Base-by-base conservation (phyloP, 2,113 vertebrate genomes). In the Scophthalmus maximus region DNA sequence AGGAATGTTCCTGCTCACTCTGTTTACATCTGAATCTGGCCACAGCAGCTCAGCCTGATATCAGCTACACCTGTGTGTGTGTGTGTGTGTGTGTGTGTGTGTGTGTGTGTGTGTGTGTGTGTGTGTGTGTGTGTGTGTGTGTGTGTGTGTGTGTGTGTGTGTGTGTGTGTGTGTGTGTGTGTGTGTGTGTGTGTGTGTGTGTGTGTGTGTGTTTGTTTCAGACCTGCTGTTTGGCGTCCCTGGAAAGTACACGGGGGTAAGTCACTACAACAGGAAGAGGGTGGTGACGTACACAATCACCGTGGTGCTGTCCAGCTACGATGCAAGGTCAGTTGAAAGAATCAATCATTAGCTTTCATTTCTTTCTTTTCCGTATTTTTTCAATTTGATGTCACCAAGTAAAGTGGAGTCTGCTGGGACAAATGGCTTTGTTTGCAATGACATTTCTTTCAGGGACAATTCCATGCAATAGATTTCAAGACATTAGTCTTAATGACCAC, bases 201-300 rank as follows among this genome's bases (percentile, higher is more conserved):
- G 29, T 71, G 23, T 74, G 14, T 70, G 50, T 75, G 8, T 86
- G 55, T 83, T 44, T 81, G 25, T 75, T 27, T 79, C 87, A 99
- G 98, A 99, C 59, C 88, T 99, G 85, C 86, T 99, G 32, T 99
- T 99, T 0, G 98, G 98, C 0, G 95, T 99, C 15, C 97, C 96
- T 0, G 96, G 96, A 51, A 95, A 94, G 74, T 94, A 95, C 92
- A 98, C 96, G 0, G 98, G 98, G 1, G 95, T 98, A 73, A 96
- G 87, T 85, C 94, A 97, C 34, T 96, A 94, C 59, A 95, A 94
- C 58, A 92, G 92, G 87, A 96, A 93, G 77, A 90, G 94, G 3
- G 94, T 97, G 78, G 96, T 97, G 42, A 95, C 95, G 0, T 99
- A 98, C 84, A 96, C 95, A 0, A 90, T 99, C 89, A 99, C 96